Percentiles rank a stretch among this genome's conserved stretches.
Conservation (phyloP, 2,113 vertebrate genomes). For the Eptesicus fuscus region DNA sequence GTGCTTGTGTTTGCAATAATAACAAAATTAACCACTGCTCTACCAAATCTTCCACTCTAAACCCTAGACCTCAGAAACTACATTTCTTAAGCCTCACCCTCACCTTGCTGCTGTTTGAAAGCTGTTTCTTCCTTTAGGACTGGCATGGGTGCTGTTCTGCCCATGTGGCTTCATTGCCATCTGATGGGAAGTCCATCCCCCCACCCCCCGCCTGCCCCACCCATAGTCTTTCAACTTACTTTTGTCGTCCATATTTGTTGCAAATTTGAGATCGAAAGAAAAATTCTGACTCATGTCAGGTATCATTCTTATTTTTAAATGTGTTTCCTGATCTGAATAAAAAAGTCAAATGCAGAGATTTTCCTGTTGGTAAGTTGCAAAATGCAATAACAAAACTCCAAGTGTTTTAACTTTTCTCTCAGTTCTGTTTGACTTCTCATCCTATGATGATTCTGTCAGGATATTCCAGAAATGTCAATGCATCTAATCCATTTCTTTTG, state of each 20-base stretch:
- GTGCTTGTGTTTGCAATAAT: not conserved
- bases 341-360: not conserved
- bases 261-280: not conserved
- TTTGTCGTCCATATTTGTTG: not conserved
- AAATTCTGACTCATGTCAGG: not conserved
- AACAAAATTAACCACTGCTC: not conserved
- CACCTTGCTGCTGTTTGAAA: not conserved
- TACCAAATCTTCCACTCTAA: not conserved
- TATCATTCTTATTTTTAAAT: not conserved
- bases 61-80: not conserved
- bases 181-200: not conserved
- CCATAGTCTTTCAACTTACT: not conserved
- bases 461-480: not conserved
- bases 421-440: not conserved
- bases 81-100: not conserved
- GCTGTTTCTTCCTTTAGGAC: not conserved
- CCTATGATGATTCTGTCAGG: not conserved
- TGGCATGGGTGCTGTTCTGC: not conserved
- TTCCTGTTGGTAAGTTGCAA: not conserved
- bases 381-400: not conserved
- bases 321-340: not conserved
- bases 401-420: not conserved
- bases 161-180: not conserved
- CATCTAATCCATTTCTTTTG: not conserved
- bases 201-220: not conserved